Base-by-base conservation (phyloP, 1,140 invertebrate genomes). In the Psix sp. region DNA sequence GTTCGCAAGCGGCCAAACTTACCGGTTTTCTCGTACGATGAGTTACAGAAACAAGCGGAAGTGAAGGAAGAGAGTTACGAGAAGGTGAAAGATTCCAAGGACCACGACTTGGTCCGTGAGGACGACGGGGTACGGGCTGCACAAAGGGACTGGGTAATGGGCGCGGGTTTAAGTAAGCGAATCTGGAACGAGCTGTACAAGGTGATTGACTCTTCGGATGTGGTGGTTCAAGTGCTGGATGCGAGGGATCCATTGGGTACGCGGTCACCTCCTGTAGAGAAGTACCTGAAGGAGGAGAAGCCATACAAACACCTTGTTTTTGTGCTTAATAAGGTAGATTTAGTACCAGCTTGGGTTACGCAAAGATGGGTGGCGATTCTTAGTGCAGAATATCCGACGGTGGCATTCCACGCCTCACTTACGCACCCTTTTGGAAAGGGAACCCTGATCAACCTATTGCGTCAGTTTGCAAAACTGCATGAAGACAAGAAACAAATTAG, bases 131-230 rank as follows among this genome's bases (percentile, higher is more conserved):
- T 94, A 0, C 91, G 89, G 77, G 91, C 93, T 75, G 88, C 90
- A 0, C 90, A 91, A 31, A 90, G 94, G 56, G 93, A 95, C 77
- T 95, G 94, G 93, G 91, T 97, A 2, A 96, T 97, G 91, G 91
- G 89, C 42, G 95, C 96, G 20, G 98, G 98, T 2, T 96, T 98
- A 83, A 99, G 97, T 78, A 98, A 92, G 88, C 90, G 98, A 77
- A 98, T 99, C 79, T 99, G 98, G 98, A 98, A 98, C 89, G 98
- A 99, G 86, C 85, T 99, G 5, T 99, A 99, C 83, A 99, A 99
- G 91, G 97, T 99, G 6, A 94, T 99, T 39, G 98, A 99, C 87
- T 99, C 98, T 5, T 98, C 97, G 1, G 98, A 99, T 91, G 97
- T 99, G 5, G 84, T 99, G 15, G 86, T 99, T 10, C 96, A 74